A percentile compares a stretch with the other conserved stretches of the same genome.
Evolutionary conservation across 2,797 vertebrate genomes (phyloP).

Genomic region (Gastrophryne carolinensis): DNA sequence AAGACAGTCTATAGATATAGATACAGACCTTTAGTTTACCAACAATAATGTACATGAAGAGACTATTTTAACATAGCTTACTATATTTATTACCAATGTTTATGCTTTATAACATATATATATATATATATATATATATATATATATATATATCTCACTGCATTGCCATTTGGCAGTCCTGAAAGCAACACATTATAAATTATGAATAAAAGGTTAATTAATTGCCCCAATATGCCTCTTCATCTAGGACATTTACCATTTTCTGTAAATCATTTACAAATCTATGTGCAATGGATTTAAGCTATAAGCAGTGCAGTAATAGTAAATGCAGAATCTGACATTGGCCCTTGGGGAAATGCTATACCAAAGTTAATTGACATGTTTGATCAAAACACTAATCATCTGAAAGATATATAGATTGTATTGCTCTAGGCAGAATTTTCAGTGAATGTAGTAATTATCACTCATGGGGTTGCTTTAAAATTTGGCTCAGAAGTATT

Average conservation of each 20-base stretch:
- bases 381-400: constrained; percentile 36
- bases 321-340: constrained; percentile 30
- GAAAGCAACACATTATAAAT: not conserved
- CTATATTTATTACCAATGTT: not conserved
- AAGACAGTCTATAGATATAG: no score
- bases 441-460: constrained; percentile 29
- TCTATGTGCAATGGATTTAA: constrained; percentile 30
- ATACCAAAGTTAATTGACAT: constrained; percentile 30
- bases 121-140: not conserved
- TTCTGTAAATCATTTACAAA: constrained; percentile 44
- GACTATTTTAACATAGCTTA: not conserved
- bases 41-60: not conserved
- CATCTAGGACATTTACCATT: constrained; percentile 15
- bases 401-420: constrained; percentile 31
- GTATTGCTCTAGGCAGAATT: constrained; percentile 38
- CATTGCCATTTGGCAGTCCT: not conserved
- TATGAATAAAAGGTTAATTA: constrained; percentile 2
- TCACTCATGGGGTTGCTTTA: constrained; percentile 21
- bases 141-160: no score
- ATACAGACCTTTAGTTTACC: no score
- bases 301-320: constrained; percentile 18
- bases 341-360: constrained; percentile 38
- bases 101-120: not conserved
- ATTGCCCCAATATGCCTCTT: constrained; percentile 8
- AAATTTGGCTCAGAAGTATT: not conserved